Evolutionary conservation across 2,888 invertebrate species (phyloP).

Genomic region (Pachliopta kotzebuea): DNA sequence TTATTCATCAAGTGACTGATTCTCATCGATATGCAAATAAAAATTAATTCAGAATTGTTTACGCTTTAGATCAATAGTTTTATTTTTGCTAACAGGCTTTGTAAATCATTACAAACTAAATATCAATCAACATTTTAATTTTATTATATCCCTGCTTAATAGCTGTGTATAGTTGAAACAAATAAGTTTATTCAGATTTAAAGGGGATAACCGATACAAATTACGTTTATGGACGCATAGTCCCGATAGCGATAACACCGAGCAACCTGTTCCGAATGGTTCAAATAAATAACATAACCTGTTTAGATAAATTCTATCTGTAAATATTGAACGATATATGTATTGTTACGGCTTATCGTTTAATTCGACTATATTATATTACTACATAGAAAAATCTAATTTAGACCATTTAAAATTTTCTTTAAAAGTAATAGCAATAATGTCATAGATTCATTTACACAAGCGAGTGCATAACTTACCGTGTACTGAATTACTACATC

Average conservation of each 20-base stretch:
- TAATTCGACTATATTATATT: slow-evolving; percentile 37
- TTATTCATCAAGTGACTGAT: no score
- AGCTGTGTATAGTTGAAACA: slow-evolving; percentile 49
- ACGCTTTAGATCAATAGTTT: background rate
- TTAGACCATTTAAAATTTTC: background rate
- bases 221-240: slow-evolving; percentile 70
- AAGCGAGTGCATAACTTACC: no score
- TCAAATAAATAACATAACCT: slow-evolving; percentile 70
- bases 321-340: slow-evolving; percentile 66
- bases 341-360: slow-evolving; percentile 62
- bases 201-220: slow-evolving; percentile 66
- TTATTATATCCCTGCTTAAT: slow-evolving; percentile 48
- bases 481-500: no score
- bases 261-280: slow-evolving; percentile 70
- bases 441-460: background rate
- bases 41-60: no score
- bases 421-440: background rate
- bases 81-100: background rate
- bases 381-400: background rate
- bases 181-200: slow-evolving; percentile 69
- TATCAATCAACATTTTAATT: slow-evolving; percentile 42
- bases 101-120: slow-evolving; percentile 28
- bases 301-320: slow-evolving; percentile 74
- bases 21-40: no score
- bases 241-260: slow-evolving; percentile 61